Base-by-base conservation (phyloP, 2,113 vertebrate genomes). In the Nyctibius bracteatus region DNA sequence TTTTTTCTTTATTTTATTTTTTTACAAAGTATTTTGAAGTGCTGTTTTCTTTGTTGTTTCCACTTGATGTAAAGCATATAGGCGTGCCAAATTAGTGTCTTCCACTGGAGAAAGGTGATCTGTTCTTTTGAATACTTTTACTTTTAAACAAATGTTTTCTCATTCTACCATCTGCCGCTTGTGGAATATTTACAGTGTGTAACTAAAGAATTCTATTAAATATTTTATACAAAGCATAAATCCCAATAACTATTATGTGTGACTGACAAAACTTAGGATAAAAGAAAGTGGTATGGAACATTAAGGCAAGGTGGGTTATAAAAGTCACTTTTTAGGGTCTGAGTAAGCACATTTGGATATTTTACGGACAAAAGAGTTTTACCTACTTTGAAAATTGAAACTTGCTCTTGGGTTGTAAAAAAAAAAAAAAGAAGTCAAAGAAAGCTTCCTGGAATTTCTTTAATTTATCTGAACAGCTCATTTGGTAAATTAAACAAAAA, bases 91-190 rank as follows among this genome's bases (percentile, higher is more conserved):
- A 95, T 67, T 78, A 28, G 20, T 55, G 44, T 79, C 83, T 87
- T 89, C 47, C 6, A 39, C 61, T 74, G 35, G 37, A 94, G 43
- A 88, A 94, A 92, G 55, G 63, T 83, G 72, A 62, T 84, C 31
- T 78, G 25, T 58, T 93, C 44, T 86, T 90, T 81, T 91, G 75
- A 67, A 41, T 86, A 57, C 83, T 86, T 88, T 86, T 75, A 86
- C 46, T 86, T 75, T 59, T 86, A 91, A 92, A 71, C 59, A 95
- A 86, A 81, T 91, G 59, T 74, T 96, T 92, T 66, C 63, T 86
- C 14, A 5, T 83, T 94, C 86, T 86, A 43, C 91, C 82, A 84
- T 95, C 88, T 94, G 80, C 39, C 24, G 41, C 31, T 71, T 86
- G 27, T 3, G 8, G 25, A 92, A 83, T 83, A 74, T 59, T 88